phyloP scores from a whole-genome alignment of 1,140 invertebrate genomes.

The Dolichoris vasculosae region DNA sequence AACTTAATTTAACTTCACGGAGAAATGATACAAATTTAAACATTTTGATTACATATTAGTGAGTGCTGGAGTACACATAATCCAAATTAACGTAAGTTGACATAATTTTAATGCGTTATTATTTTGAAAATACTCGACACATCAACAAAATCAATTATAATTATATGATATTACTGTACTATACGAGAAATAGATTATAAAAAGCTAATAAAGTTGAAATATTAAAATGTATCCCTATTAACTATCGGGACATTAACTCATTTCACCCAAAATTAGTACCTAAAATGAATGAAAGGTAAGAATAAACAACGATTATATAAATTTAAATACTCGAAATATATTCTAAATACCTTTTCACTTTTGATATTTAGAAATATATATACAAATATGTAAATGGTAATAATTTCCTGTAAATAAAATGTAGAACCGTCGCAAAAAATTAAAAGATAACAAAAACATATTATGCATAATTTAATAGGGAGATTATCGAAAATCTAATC shows the following conservation, averaged over 20 bases:
- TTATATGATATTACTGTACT: neutral
- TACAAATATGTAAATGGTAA: neutral
- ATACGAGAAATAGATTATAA: neutral
- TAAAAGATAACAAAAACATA: neutral
- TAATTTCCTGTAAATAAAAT: neutral
- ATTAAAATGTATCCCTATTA: neutral
- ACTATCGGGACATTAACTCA: neutral
- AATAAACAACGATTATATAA: neutral
- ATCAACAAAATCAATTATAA: slow-evolving; percentile 10
- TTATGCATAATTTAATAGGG: neutral
- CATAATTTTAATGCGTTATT: neutral
- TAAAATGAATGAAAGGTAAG: neutral
- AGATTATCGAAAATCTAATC: neutral
- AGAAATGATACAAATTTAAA: neutral
- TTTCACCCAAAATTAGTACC: neutral
- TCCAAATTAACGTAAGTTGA: neutral
- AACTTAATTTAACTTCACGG: neutral
- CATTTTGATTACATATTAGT: neutral
- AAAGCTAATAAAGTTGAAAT: neutral
- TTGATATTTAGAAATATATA: neutral
- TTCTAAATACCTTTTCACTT: neutral
- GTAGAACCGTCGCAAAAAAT: too few relatives aligned
- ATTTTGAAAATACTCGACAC: neutral
- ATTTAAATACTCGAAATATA: neutral
- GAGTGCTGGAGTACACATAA: neutral